Base-by-base conservation (phyloP, 2,797 vertebrate species). In the Anniella stebbinsi region DNA sequence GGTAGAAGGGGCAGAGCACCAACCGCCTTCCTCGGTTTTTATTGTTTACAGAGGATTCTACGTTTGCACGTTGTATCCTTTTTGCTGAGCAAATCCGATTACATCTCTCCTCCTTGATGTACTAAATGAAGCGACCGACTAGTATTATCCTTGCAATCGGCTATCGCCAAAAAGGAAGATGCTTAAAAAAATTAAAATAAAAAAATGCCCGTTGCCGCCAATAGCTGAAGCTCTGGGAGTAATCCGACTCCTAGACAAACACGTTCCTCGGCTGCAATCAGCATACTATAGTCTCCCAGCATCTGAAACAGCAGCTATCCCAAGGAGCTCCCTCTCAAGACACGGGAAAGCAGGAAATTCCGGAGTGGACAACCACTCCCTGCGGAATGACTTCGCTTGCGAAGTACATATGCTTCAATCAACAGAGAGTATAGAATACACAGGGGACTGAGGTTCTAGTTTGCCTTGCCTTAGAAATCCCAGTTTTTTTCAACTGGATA, bases 21-120 rank as follows among this genome's bases (percentile, higher is more conserved):
- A 23, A 89, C 91, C 1, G 89, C 91, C 30, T 66, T 89, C 88
- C 70, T 60, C 93, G 0, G 33, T 51, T 82, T n/a, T 89, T 93
- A 94, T 95, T 94, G 95, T 95, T 94, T 88, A 84, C 88, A 30
- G 93, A 63, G 25, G 76, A 45, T 69, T 28, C 92, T 84, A n/a
- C 81, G 69, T 33, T 67, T 1, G 91, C 84, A 25, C 69, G 18
- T 25, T 1, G 30, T 9, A 85, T 33, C 60, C 75, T 41, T 72
- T 84, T 28, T 2, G 54, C 80, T 57, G 67, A 67, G 21, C 38
- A 57, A 81, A 91, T 73, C 87, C 90, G 81, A n/a, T 80, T 33
- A 80, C 21, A 33, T 57, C 4, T 77, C 51, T 48, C 28, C 41
- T 13, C 15, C 75, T 60, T 51, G 28, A 38, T 21, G 48, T 9